Evolutionary conservation across 2,113 vertebrate genomes (phyloP).

Genomic region (Panthera uncia): DNA sequence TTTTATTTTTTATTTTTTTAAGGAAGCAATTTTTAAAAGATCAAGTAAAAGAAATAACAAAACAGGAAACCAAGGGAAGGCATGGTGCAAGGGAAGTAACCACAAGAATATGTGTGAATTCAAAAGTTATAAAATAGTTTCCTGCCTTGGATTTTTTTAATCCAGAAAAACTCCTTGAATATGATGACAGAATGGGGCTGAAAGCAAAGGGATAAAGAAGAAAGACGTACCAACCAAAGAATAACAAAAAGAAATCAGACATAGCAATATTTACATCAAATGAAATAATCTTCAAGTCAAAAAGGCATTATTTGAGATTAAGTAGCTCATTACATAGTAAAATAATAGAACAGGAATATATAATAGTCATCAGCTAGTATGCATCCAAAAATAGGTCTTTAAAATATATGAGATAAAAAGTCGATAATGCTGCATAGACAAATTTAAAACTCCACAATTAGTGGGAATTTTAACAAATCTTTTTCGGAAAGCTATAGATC

Average conservation of each 20-base stretch:
- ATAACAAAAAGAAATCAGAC: neutral
- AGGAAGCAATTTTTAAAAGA: neutral
- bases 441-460: neutral
- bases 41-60: neutral
- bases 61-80: conserved; percentile 3
- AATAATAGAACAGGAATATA: neutral
- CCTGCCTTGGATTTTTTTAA: neutral
- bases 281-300: conserved; percentile 19
- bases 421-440: neutral
- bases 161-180: neutral
- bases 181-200: neutral
- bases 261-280: neutral
- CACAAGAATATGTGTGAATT: conserved; percentile 29
- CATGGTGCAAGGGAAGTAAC: conserved; percentile 30
- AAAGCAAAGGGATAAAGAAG: neutral
- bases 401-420: conserved; percentile 21
- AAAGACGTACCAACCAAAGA: neutral
- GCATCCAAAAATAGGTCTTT: neutral
- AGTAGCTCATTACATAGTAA: conserved; percentile 1
- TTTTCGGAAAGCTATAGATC: neutral
- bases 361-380: neutral
- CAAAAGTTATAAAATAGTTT: neutral
- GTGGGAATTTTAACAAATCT: neutral
- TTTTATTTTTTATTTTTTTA: neutral
- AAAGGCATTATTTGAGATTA: conserved; percentile 40